A percentile compares a stretch with the other conserved stretches of the same genome.
phyloP scores from a whole-genome alignment of 2,113 vertebrate genomes.

The Sander vitreus region DNA sequence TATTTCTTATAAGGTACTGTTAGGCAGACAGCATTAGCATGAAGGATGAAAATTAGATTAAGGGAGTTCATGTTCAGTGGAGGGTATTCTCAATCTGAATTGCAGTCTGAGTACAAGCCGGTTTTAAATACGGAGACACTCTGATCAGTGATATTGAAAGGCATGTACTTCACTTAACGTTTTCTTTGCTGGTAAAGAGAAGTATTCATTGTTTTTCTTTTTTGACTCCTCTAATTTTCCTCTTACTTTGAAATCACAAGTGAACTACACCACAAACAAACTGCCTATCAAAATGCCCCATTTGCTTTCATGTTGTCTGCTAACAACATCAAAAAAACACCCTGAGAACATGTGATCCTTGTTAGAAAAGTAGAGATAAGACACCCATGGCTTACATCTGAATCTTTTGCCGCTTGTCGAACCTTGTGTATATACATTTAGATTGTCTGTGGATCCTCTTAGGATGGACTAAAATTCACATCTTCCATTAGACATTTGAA shows the following conservation, averaged over 20 bases:
- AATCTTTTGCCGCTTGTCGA: background rate
- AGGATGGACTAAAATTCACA: background rate
- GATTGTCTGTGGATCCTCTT: background rate
- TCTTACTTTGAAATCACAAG: constrained; percentile 37
- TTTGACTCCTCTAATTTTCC: constrained; percentile 38
- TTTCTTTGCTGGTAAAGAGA: constrained; percentile 22
- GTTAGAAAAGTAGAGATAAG: background rate
- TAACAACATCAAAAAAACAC: constrained; percentile 20
- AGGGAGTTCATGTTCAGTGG: constrained; percentile 37
- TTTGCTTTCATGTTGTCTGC: constrained; percentile 37
- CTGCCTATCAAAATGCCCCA: constrained; percentile 14
- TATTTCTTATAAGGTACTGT: background rate
- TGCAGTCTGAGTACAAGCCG: constrained; percentile 8
- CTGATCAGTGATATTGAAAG: constrained; percentile 29
- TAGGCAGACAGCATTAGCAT: constrained; percentile 14
- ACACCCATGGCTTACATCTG: background rate
- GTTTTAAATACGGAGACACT: constrained; percentile 34
- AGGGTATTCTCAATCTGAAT: constrained; percentile 34
- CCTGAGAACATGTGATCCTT: constrained; percentile 15
- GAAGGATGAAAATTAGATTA: constrained; percentile 40
- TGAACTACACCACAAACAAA: constrained; percentile 15
- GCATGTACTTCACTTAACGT: constrained; percentile 7
- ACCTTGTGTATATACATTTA: background rate
- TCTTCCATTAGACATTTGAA: background rate
- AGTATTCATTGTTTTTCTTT: background rate